Evolutionary conservation across 2,888 invertebrate genomes (phyloP), one percentile per base, ranked within the genome.

Genomic region (Pheosia tremula): DNA sequence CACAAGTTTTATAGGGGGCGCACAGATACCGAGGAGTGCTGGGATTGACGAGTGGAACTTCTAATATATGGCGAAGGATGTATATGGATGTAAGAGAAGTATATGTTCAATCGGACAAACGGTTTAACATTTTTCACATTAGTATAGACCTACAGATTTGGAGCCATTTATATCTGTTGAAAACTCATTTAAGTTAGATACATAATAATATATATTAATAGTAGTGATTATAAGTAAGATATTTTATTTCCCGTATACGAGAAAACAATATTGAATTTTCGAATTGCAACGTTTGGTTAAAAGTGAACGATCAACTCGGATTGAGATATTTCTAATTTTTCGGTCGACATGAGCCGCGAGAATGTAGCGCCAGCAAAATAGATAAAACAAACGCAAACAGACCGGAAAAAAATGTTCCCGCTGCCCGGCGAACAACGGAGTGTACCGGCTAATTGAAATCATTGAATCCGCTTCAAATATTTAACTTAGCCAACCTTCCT

Each of bases 241-340:
- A 24, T 24, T 8, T 43, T 43, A 3, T 43, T 10, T 43, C 9
- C 43, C 9, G 43, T 43, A 9, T 9, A 52, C 36, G 52, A 36
- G 10, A 5, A 9, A 50, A n/a, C 8, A n/a, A 24, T 68, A 68
- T 63, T 64, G 58, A 67, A 64, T 61, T 24, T 59, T 50, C 39
- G 60, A 62, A 69, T 66, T 53, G 38, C 71, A 73, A 72, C 71
- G 75, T 74, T 78, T 72, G 71, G 68, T 75, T 72, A 71, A 75
- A 79, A 79, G 74, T 75, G 78, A 81, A 72, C 82, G 83, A 83
- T 85, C 76, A 81, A 74, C 74, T 80, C 69, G 72, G 84, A 88
- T 86, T 83, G 85, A 90, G 87, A 88, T 89, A 86, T 89, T 89
- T 89, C 88, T 87, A 89, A 91, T 91, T 90, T 90, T 85, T 84